Percentiles rank a stretch among this genome's conserved stretches.
These are phyloP conservation scores for Podabrus alpinus DNA, from an alignment of 2,888 invertebrate genomes.

Conservation along the genomic window DNA sequence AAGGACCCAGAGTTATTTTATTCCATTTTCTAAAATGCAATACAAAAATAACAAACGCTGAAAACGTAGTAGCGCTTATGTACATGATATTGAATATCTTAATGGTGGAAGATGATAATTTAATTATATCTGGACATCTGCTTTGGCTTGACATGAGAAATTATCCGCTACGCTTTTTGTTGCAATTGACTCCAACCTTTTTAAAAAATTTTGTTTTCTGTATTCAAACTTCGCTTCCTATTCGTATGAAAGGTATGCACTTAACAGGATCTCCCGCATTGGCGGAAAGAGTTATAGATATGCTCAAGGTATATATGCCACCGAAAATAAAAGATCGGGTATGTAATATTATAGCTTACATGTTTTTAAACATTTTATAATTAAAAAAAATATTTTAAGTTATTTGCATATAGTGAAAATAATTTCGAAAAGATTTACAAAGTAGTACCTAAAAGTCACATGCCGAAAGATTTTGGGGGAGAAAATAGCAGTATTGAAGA, in stretches of 20 bases:
- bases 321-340: neutral
- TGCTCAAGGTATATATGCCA: neutral
- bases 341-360: neutral
- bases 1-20: neutral
- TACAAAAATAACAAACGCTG: neutral
- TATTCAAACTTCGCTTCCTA: neutral
- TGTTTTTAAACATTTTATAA: neutral
- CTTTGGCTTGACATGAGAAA: neutral
- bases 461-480: neutral
- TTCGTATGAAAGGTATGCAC: neutral
- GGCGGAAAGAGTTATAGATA: neutral
- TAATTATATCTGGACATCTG: neutral
- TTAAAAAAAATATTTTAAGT: neutral
- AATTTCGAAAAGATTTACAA: neutral
- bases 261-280: neutral
- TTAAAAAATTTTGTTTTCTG: neutral
- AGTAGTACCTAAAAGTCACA: neutral
- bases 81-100: neutral
- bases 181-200: neutral
- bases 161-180: neutral
- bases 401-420: neutral
- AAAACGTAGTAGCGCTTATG: neutral
- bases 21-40: neutral
- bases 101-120: neutral
- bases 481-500: neutral